Percentiles rank a stretch among this genome's conserved stretches.
phyloP scores from a whole-genome alignment of 2,113 vertebrate genomes.

The Ciconia boyciana region DNA sequence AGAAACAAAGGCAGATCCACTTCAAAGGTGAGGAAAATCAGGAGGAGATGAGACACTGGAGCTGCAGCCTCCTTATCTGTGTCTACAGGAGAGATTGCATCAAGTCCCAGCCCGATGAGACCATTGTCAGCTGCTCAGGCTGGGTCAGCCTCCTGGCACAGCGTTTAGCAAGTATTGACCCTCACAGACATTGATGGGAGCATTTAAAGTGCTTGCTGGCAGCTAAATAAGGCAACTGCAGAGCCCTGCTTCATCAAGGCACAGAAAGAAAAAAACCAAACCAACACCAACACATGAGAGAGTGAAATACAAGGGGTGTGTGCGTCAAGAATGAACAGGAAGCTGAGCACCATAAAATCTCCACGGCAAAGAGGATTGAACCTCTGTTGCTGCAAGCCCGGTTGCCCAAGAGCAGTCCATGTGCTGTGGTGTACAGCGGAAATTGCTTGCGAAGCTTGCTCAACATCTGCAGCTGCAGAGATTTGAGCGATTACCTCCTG shows the following conservation, averaged over 20 bases:
- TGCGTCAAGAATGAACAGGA: background rate
- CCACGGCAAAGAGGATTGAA: rapidly evolving
- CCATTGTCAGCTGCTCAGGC: background rate
- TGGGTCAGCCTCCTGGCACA: background rate
- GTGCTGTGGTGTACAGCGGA: background rate
- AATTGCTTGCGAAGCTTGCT: background rate
- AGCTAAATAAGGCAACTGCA: background rate
- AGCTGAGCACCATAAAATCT: background rate
- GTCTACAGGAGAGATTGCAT: background rate
- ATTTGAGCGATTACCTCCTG: background rate
- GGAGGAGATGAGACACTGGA: background rate
- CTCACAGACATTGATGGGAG: background rate
- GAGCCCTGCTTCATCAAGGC: background rate
- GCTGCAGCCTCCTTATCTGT: background rate
- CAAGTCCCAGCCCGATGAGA: background rate
- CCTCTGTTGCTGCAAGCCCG: background rate
- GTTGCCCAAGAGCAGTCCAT: background rate
- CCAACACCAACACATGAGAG: background rate
- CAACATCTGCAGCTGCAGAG: background rate
- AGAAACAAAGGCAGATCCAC: background rate
- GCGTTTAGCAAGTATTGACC: background rate
- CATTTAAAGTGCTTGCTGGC: background rate
- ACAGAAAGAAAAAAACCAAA: background rate
- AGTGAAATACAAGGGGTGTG: rapidly evolving
- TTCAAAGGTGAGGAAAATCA: background rate